A percentile compares a stretch with the other conserved stretches of the same genome.
These are phyloP conservation scores for Ypsolopha sequella DNA, from an alignment of 2,888 invertebrate species.

Conservation along the genomic window DNA sequence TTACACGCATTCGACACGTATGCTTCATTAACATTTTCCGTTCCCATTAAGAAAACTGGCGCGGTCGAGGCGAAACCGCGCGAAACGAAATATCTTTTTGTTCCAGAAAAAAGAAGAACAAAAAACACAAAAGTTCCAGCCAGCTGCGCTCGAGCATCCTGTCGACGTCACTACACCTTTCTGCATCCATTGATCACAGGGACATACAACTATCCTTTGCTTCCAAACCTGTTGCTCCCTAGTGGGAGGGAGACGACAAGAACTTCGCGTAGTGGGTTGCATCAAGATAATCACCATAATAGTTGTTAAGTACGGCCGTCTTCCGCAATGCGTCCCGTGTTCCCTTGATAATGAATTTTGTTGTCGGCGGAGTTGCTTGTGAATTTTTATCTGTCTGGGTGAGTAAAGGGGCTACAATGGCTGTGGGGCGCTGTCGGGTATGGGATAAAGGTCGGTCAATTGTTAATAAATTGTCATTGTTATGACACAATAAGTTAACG, in stretches of 20 bases:
- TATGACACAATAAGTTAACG: slow-evolving; percentile 36
- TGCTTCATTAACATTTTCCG: slow-evolving; percentile 60
- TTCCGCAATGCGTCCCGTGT: slow-evolving; percentile 45
- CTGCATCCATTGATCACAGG: slow-evolving; percentile 49
- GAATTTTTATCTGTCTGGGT: slow-evolving; percentile 37
- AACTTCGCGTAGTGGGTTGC: slow-evolving; percentile 19
- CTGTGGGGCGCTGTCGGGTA: slow-evolving; percentile 23
- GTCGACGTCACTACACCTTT: slow-evolving; percentile 59
- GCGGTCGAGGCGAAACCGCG: slow-evolving; percentile 49
- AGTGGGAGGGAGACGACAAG: slow-evolving; percentile 35
- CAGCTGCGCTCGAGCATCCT: slow-evolving; percentile 68
- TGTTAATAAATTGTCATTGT: slow-evolving; percentile 49
- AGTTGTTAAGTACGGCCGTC: slow-evolving; percentile 33
- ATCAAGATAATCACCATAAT: slow-evolving; percentile 34
- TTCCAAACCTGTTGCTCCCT: slow-evolving; percentile 11
- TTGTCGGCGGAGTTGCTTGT: slow-evolving; percentile 26
- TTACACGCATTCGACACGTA: slow-evolving; percentile 35
- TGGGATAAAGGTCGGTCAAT: slow-evolving; percentile 30
- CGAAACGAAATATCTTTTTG: slow-evolving; percentile 61
- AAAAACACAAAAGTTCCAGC: slow-evolving; percentile 57
- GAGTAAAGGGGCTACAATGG: slow-evolving; percentile 18
- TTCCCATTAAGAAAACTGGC: slow-evolving; percentile 57
- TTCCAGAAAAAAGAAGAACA: slow-evolving; percentile 32
- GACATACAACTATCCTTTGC: slow-evolving; percentile 37
- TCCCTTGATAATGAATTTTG: slow-evolving; percentile 45